Conservation (phyloP, 2,113 vertebrate genomes). For the Carlito syrichta region DNA sequence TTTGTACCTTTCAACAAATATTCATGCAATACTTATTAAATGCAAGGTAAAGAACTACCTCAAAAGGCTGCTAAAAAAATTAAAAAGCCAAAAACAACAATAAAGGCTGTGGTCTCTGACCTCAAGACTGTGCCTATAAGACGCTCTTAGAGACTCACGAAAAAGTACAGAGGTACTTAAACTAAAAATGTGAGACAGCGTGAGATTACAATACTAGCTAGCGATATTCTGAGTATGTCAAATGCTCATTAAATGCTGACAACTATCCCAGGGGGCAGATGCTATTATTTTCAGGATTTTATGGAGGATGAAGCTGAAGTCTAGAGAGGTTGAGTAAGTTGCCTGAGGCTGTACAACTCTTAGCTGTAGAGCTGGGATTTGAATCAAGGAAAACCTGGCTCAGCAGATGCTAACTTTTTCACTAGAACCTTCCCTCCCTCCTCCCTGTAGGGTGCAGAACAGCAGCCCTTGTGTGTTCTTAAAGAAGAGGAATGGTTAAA, state of each 20-base stretch:
- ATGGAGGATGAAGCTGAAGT: background rate
- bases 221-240: background rate
- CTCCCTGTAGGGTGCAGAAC: background rate
- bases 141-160: background rate
- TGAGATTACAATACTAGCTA: background rate
- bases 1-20: background rate
- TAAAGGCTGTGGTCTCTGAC: background rate
- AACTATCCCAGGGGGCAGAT: background rate
- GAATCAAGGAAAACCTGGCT: background rate
- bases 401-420: background rate
- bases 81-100: background rate
- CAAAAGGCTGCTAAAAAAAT: background rate
- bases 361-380: background rate
- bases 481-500: too few species aligned
- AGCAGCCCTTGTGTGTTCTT: background rate
- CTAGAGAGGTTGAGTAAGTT: background rate
- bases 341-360: background rate
- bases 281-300: background rate
- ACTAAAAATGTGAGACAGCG: background rate
- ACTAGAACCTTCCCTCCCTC: background rate
- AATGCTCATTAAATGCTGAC: background rate
- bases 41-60: background rate
- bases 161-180: background rate
- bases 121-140: background rate
- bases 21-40: background rate